phyloP scores from a whole-genome alignment of 2,888 invertebrate genomes.

The Eristalis arbustorum region DNA sequence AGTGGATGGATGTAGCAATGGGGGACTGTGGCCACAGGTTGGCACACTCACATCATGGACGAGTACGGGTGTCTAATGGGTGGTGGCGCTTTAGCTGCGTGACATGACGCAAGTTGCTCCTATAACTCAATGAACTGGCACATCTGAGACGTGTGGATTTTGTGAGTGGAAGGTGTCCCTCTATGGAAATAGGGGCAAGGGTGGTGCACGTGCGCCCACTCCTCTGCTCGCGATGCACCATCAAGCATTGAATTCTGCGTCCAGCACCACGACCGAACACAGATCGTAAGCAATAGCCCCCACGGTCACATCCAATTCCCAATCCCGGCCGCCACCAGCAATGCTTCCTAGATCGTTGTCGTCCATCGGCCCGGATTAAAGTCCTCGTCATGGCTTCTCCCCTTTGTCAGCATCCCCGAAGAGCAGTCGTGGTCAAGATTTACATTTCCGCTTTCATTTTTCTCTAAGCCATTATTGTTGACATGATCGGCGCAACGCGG shows the following conservation, averaged over 20 bases:
- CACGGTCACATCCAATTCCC: neutral
- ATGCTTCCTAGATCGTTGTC: conserved; percentile 10
- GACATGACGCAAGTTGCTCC: conserved; percentile 23
- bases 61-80: neutral
- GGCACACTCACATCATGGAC: neutral
- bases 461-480: conserved; percentile 57
- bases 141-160: neutral
- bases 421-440: conserved; percentile 66
- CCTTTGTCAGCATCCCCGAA: neutral
- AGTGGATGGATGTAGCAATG: conserved; percentile 8
- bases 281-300: neutral
- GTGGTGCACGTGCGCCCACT: too few species aligned
- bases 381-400: neutral
- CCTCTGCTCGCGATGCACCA: too few species aligned
- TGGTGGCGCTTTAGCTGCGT: conserved; percentile 16
- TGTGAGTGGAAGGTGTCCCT: neutral
- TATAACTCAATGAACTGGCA: conserved; percentile 10
- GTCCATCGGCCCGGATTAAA: conserved; percentile 1
- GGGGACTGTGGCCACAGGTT: conserved; percentile 20
- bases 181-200: neutral
- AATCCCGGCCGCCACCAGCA: neutral
- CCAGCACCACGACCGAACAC: neutral
- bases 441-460: conserved; percentile 70
- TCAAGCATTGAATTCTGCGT: too few species aligned
- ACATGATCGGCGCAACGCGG: conserved; percentile 52